phyloP scores from a whole-genome alignment of 2,113 vertebrate genomes.

The Hirundichthys speculiger region DNA sequence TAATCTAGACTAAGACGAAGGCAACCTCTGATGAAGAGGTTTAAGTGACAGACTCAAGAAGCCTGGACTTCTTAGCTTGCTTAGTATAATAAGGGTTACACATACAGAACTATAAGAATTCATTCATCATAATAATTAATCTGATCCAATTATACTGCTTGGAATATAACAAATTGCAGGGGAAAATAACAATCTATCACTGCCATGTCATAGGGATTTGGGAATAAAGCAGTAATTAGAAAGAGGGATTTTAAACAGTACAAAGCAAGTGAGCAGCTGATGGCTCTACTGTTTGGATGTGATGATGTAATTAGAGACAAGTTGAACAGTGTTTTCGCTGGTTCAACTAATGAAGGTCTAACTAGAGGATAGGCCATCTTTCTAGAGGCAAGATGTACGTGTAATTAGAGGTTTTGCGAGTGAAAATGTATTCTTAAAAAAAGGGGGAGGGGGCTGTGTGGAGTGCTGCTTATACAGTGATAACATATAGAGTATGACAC shows the following conservation, averaged over 20 bases:
- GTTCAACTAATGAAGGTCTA: constrained; percentile 84
- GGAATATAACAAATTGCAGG: constrained; percentile 99
- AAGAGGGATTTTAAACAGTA: constrained; percentile 89
- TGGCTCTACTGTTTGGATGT: constrained; percentile 86
- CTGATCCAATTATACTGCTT: constrained; percentile 99
- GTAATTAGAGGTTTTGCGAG: constrained; percentile 41
- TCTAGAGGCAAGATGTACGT: constrained; percentile 34
- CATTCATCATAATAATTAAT: constrained; percentile 99
- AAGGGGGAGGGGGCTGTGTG: constrained; percentile 72
- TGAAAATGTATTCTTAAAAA: constrained; percentile 52
- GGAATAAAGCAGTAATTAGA: constrained; percentile 99
- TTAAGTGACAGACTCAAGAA: constrained; percentile 77
- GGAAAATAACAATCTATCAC: constrained; percentile 99
- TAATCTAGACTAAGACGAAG: background rate
- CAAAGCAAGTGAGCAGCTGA: constrained; percentile 83
- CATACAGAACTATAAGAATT: constrained; percentile 87
- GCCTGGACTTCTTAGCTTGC: constrained; percentile 33
- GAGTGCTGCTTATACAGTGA: too few relatives aligned
- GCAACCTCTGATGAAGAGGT: constrained; percentile 10
- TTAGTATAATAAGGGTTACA: constrained; percentile 91
- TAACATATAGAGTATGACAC: too few relatives aligned
- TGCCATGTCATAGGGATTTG: constrained; percentile 92
- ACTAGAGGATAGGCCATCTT: constrained; percentile 41
- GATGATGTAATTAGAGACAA: constrained; percentile 94
- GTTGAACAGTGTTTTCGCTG: constrained; percentile 84